Evolutionary conservation across 2,113 vertebrate species (phyloP).

Genomic region (Ahaetulla prasina): DNA sequence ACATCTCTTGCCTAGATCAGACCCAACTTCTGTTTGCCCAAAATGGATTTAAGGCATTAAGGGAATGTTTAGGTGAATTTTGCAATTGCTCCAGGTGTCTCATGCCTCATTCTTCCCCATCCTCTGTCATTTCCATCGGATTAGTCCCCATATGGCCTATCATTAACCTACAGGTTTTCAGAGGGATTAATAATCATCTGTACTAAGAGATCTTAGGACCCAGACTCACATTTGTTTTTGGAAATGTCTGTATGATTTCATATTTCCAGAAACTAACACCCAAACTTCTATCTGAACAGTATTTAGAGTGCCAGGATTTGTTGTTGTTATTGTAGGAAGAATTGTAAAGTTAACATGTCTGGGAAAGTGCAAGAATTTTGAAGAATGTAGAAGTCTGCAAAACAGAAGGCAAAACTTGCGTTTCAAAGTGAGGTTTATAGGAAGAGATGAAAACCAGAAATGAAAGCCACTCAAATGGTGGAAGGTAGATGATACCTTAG

Average conservation of each 20-base stretch:
- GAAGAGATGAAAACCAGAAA: neutral
- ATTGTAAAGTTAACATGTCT: neutral
- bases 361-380: neutral
- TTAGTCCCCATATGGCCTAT: neutral
- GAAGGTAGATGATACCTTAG: neutral
- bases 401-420: neutral
- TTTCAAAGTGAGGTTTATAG: neutral
- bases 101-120: neutral
- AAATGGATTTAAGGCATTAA: neutral
- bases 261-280: neutral
- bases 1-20: neutral
- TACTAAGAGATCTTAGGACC: neutral
- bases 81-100: neutral
- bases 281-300: neutral
- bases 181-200: neutral
- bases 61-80: neutral
- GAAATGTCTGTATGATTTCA: neutral
- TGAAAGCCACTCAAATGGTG: neutral
- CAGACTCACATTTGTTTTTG: neutral
- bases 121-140: neutral
- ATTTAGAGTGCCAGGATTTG: neutral
- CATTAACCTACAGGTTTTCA: neutral
- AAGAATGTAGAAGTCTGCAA: neutral
- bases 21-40: neutral
- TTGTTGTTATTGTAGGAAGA: neutral